These are phyloP conservation scores for Erythrolamprus reginae DNA, from an alignment of 2,113 vertebrate genomes.

Conservation along the genomic window DNA sequence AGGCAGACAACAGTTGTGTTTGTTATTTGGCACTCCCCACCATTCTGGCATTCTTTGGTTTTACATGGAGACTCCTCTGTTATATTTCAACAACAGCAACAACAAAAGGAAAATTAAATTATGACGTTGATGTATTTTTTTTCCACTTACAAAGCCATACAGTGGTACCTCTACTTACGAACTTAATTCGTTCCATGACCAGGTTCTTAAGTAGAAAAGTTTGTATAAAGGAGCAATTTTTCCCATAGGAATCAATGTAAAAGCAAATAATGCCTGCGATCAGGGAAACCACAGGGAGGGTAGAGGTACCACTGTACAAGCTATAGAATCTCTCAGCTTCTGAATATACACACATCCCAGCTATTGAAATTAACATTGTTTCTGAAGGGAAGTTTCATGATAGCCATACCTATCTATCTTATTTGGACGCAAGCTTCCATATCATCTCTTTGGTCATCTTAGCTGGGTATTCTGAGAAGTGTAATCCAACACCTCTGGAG, in stretches of 20 bases:
- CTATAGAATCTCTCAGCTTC: neutral
- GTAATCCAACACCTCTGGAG: neutral
- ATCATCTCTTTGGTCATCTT: neutral
- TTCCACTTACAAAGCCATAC: neutral
- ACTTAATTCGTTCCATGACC: too few relatives aligned
- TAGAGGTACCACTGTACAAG: too few relatives aligned
- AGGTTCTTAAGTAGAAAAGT: too few relatives aligned
- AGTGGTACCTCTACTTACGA: too few relatives aligned
- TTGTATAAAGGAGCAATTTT: too few relatives aligned
- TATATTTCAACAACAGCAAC: neutral
- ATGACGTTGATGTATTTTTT: neutral
- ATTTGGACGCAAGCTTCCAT: neutral
- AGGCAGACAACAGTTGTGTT: conserved; percentile 47
- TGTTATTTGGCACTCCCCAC: conserved; percentile 59
- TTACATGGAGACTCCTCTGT: conserved; percentile 66
- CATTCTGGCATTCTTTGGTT: conserved; percentile 59
- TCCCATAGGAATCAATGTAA: too few relatives aligned
- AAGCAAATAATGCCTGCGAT: too few relatives aligned
- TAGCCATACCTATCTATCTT: neutral
- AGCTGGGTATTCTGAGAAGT: neutral
- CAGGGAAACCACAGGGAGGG: too few relatives aligned
- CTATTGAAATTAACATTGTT: neutral
- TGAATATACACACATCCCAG: neutral
- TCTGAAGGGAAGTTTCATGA: neutral
- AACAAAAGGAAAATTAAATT: neutral